Percentiles rank a stretch among this genome's conserved stretches.
Evolutionary conservation across 2,888 invertebrate genomes (phyloP).

Genomic region (Caenorhabditis sp.): DNA sequence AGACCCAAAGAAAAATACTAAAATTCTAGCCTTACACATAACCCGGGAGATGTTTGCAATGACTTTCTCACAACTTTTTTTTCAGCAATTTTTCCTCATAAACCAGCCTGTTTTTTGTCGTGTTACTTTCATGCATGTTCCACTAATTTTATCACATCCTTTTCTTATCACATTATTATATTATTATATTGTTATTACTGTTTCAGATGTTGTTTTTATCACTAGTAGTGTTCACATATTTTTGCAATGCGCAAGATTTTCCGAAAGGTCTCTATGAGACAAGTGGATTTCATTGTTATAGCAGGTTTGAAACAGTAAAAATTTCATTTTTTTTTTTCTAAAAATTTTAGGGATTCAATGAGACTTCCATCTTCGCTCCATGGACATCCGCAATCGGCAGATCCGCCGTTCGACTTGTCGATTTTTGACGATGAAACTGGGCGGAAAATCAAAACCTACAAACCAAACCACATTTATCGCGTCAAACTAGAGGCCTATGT

Average conservation of each 20-base stretch:
- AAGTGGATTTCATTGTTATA: conserved; percentile 39
- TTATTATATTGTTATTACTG: too few species aligned
- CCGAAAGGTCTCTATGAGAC: conserved; percentile 30
- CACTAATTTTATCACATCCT: not conserved
- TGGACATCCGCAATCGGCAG: conserved; percentile 40
- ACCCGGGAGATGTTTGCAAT: too few species aligned
- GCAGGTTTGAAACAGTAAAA: conserved; percentile 15
- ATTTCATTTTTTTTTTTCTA: not conserved
- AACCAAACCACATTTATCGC: conserved; percentile 38
- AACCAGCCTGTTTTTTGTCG: too few species aligned
- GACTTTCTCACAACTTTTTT: too few species aligned
- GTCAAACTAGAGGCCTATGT: conserved; percentile 49
- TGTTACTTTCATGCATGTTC: not conserved
- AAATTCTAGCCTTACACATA: too few species aligned
- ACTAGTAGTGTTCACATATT: too few species aligned
- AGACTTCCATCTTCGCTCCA: conserved; percentile 37
- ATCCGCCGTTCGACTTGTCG: conserved; percentile 47
- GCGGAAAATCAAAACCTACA: conserved; percentile 31
- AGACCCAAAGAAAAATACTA: too few species aligned
- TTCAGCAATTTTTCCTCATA: not conserved
- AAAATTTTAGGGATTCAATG: conserved; percentile 39
- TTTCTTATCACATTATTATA: not conserved
- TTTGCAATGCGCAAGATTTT: not conserved
- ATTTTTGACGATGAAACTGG: conserved; percentile 35
- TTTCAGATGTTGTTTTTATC: too few species aligned